Conservation (phyloP, 1,140 invertebrate species). For the Trichomalopsis sarcophagae region DNA sequence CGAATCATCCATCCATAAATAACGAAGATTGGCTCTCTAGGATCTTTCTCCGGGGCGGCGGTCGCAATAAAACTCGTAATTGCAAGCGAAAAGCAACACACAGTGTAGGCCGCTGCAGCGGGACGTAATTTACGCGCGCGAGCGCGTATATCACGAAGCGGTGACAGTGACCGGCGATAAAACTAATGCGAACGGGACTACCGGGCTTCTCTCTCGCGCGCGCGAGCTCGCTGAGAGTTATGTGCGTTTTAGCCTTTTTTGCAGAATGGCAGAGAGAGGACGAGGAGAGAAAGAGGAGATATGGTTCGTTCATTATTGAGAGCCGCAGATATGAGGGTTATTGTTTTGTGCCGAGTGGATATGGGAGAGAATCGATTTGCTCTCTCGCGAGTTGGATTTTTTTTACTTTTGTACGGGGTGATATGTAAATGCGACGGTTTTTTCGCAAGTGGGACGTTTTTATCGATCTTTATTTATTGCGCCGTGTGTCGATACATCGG, state of each 20-base stretch:
- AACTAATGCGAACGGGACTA: slow-evolving; percentile 44
- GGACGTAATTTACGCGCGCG: slow-evolving; percentile 33
- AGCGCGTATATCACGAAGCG: slow-evolving; percentile 42
- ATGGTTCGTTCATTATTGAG: slow-evolving; percentile 7
- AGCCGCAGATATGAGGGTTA: neutral
- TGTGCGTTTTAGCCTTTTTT: neutral
- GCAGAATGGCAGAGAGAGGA: neutral
- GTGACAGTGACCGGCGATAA: slow-evolving; percentile 46
- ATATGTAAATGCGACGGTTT: too few species aligned
- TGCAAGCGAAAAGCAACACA: slow-evolving; percentile 31
- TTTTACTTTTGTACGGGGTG: neutral
- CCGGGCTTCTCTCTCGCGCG: slow-evolving; percentile 7
- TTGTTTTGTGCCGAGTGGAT: neutral
- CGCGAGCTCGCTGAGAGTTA: neutral
- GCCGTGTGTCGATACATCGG: too few species aligned
- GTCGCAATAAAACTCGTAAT: slow-evolving; percentile 40
- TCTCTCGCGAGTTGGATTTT: neutral
- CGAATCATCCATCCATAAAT: slow-evolving; percentile 30
- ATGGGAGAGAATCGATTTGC: slow-evolving; percentile 17
- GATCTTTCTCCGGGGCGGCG: neutral
- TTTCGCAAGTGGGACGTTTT: too few species aligned
- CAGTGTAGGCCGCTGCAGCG: neutral
- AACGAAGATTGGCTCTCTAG: slow-evolving; percentile 41
- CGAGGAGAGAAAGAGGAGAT: too few species aligned
- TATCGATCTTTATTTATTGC: too few species aligned